Evolutionary conservation across 2,888 invertebrate species (phyloP), one percentile per base, ranked within the genome.

Genomic region (Chorisops tibialis): DNA sequence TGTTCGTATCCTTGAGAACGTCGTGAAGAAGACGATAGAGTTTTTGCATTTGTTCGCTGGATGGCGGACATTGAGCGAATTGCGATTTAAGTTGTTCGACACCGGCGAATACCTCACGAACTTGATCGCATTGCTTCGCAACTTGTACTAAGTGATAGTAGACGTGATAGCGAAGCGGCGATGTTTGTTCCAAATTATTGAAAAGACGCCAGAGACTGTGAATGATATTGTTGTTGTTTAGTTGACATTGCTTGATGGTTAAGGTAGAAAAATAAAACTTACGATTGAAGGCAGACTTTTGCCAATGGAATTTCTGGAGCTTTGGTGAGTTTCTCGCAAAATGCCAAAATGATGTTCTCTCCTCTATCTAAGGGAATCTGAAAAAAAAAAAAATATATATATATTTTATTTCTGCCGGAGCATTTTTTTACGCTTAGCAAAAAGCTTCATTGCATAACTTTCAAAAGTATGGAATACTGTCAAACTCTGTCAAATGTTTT

Each of bases 61-160:
- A 87, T 4, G 92, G 91, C 16, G 89, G 89, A 70, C 89, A 89
- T 59, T 84, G 83, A 1, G 86, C 83, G 75, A 92, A 91, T 75
- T 91, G 91, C 68, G 87, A 85, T 72, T 87, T 89, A 50, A 96
- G 81, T 71, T 90, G 89, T 45, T 91, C 90, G 1, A 95, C 87
- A 66, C 93, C 90, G 51, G 87, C 85, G 73, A 91, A 94, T 2
- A 96, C 91, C 65, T 91, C 87, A 65, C 85, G 83, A 1, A 96
- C 88, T 69, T 89, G 89, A 63, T 94, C 93, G 22, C 92, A 90
- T 68, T 92, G 88, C 43, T 91, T 89, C 0, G 96, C 93, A 61
- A 97, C 85, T 78, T 91, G 89, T 19, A 96, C 87, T 70, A 96
- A 83, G 73, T 93, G 91, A 73, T 92, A 93, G 78, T 96, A 97